Evolutionary conservation across 35 echinoderm and acorn worm genomes (phyloP), one percentile per base, ranked within the genome.

Genomic region (Holothuria glaberrima): DNA sequence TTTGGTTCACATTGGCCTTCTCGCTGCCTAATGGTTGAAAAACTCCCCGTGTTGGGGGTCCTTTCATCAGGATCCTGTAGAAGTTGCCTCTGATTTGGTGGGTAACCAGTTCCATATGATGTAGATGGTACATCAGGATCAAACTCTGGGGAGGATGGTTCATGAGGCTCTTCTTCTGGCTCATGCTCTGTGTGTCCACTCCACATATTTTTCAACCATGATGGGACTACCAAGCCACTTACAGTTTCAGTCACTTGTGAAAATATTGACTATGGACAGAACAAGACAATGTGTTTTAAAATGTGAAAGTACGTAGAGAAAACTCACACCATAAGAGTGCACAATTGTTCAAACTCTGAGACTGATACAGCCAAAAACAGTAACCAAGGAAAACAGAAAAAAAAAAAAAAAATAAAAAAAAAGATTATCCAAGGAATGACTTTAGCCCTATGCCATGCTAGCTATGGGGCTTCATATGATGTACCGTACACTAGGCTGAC

Each of bases 201-300:
- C 31, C 31, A 75, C 71, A 75, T 75, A 21, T 14, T 75, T 30
- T 75, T 75, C 33, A 75, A 20, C 71, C 71, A 75, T 75, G 71
- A 44, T 20, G 71, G 71, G 18, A 75, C 71, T 44, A 75, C 71
- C 68, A 71, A 6, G 18, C 71, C 71, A 41, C 33, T 75, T 21
- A 75, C 71, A 41, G 71, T 44, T 48, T 36, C 71, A 44, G 71
- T 41, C 33, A 75, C 35, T 3, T 75, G 71, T 41, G 71, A 75
- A 33, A 75, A 44, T 36, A 75, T 38, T 75, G 71, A 75, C 71
- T 75, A 9, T 41, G 31, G 10, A 3, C 32, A 30, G 14, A 72
- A 18, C 36, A 41, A 41, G n/a, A n/a, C n/a, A n/a, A n/a, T n/a
- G n/a, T n/a, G n/a, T n/a, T n/a, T n/a, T n/a, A n/a, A n/a, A n/a